Evolutionary conservation across 30 jellyfish, hydroid and myxozoan genomes (phyloP).

Genomic region (Morbakka virulenta): DNA sequence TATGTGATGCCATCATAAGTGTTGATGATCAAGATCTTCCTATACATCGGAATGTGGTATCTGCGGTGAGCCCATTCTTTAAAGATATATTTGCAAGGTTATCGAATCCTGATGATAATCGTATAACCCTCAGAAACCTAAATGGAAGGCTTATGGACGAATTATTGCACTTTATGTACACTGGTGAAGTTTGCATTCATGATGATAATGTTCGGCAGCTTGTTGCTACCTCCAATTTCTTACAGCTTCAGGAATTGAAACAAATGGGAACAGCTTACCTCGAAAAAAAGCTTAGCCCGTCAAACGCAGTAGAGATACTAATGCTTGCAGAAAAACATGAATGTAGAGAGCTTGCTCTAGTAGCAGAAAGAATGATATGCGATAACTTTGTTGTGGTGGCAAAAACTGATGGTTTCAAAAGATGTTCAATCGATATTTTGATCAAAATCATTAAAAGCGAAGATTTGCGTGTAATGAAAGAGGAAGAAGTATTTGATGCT

Average conservation of each 20-base stretch:
- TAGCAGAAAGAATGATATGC: constrained; percentile 65
- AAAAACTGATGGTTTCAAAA: constrained; percentile 68
- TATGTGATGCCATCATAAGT: constrained; percentile 90
- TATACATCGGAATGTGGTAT: constrained; percentile 63
- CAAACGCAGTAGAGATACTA: constrained; percentile 81
- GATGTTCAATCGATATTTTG: constrained; percentile 64
- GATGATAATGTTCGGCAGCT: constrained; percentile 97
- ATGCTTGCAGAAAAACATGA: constrained; percentile 79
- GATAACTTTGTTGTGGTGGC: constrained; percentile 87
- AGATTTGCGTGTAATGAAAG: constrained; percentile 82
- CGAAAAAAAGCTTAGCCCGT: constrained; percentile 73
- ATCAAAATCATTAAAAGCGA: constrained; percentile 72
- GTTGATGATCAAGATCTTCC: constrained; percentile 91
- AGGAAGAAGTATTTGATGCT: constrained; percentile 94
- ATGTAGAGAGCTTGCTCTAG: constrained; percentile 44
- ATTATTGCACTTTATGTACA: constrained; percentile 84
- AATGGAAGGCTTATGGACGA: constrained; percentile 87
- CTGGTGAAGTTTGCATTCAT: constrained; percentile 94
- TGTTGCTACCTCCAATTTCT: constrained; percentile 92
- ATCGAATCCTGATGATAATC: constrained; percentile 66
- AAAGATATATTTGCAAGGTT: constrained; percentile 74
- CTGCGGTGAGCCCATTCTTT: constrained; percentile 87
- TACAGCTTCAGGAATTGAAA: constrained; percentile 67
- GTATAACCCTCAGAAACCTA: constrained; percentile 70
- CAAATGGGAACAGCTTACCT: constrained; percentile 82